A percentile compares a stretch with the other conserved stretches of the same genome.
phyloP scores from a whole-genome alignment of 2,797 vertebrate genomes.

The Darevskia nairensis region DNA sequence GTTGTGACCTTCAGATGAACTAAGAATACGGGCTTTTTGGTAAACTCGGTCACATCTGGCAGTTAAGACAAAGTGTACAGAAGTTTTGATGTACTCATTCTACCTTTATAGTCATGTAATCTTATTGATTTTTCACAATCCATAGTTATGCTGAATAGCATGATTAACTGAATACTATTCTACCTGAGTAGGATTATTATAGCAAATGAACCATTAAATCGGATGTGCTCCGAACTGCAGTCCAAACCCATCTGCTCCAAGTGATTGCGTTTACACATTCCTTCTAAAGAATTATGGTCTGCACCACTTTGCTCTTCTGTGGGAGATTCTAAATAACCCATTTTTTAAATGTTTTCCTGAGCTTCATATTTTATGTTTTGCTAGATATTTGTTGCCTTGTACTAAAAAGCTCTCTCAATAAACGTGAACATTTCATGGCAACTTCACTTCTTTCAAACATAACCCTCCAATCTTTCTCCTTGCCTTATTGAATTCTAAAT shows the following conservation, averaged over 20 bases:
- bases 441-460: neutral
- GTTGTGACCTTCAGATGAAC: neutral
- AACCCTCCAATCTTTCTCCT: neutral
- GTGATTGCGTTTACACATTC: neutral
- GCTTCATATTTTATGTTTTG: conserved; percentile 2
- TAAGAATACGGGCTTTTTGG: neutral
- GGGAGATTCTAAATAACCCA: neutral
- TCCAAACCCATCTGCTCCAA: neutral
- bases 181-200: neutral
- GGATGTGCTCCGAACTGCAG: neutral
- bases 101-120: neutral
- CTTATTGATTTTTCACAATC: neutral
- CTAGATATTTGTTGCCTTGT: neutral
- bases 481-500: conserved; percentile 3
- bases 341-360: neutral
- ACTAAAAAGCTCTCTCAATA: conserved; percentile 12
- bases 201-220: neutral
- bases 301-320: neutral
- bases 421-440: conserved; percentile 6
- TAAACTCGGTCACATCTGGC: neutral
- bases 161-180: neutral
- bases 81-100: neutral
- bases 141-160: neutral
- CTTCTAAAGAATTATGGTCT: conserved; percentile 6
- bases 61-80: neutral